Conservation (phyloP, 2,797 vertebrate species). For the Masticophis lateralis region DNA sequence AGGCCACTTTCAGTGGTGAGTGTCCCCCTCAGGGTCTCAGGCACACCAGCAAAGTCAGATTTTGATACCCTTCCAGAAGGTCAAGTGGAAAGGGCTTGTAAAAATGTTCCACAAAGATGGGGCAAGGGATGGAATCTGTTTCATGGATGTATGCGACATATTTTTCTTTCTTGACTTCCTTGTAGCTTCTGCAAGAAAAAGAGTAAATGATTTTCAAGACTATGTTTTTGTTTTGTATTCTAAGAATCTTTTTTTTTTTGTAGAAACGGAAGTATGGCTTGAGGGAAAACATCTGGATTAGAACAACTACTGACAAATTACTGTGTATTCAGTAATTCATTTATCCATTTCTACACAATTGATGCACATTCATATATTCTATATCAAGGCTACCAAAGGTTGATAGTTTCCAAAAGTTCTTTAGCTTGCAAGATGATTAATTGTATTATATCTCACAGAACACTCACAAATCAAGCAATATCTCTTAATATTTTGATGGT, state of each 20-base stretch:
- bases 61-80: background rate
- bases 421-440: background rate
- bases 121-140: background rate
- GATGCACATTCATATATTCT: background rate
- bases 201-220: background rate
- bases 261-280: background rate
- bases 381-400: background rate
- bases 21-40: background rate
- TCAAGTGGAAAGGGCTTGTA: background rate
- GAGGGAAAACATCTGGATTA: background rate
- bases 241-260: background rate
- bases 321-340: background rate
- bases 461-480: background rate
- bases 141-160: background rate
- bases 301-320: slow-evolving; percentile 2
- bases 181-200: background rate
- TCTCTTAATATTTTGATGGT: background rate
- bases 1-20: background rate
- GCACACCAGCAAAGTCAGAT: background rate
- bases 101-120: background rate
- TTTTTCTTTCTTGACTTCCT: background rate
- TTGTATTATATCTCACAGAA: background rate
- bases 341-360: background rate
- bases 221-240: background rate
- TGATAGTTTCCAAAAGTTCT: background rate